phyloP scores from a whole-genome alignment of 1,140 invertebrate species.

The Chlorops oryzae region DNA sequence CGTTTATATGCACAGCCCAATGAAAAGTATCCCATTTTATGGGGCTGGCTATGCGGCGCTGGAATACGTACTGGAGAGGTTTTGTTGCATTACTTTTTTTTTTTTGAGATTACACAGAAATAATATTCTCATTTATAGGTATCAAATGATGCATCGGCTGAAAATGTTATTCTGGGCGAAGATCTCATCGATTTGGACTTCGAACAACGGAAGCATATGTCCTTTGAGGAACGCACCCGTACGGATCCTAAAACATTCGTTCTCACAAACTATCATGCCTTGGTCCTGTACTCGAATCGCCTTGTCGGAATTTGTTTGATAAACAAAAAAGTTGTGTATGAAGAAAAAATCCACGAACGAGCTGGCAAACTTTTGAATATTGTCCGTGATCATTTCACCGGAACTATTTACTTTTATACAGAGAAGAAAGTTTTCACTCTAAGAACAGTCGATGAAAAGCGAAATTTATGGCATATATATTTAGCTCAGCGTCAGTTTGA shows the following conservation, averaged over 20 bases:
- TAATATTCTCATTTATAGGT: slow-evolving; percentile 5
- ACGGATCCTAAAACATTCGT: slow-evolving; percentile 68
- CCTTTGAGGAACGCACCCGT: slow-evolving; percentile 36
- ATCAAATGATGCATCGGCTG: neutral
- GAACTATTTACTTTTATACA: slow-evolving; percentile 82
- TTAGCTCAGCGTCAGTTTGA: slow-evolving; percentile 82
- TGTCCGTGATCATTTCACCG: slow-evolving; percentile 71
- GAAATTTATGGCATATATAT: slow-evolving; percentile 86
- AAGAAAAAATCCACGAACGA: slow-evolving; percentile 75
- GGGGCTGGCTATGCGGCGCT: slow-evolving; percentile 67
- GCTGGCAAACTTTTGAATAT: slow-evolving; percentile 77
- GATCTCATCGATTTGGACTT: slow-evolving; percentile 31
- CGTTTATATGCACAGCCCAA: slow-evolving; percentile 69
- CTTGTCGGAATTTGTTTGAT: slow-evolving; percentile 79
- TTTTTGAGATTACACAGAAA: slow-evolving; percentile 1
- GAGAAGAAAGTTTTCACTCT: slow-evolving; percentile 80
- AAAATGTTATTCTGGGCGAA: slow-evolving; percentile 22
- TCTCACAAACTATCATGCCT: slow-evolving; percentile 84
- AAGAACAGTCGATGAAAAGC: slow-evolving; percentile 75
- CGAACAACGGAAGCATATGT: slow-evolving; percentile 28
- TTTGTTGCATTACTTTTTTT: neutral
- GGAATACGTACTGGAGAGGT: slow-evolving; percentile 37
- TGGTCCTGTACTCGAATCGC: slow-evolving; percentile 76
- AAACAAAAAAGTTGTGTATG: slow-evolving; percentile 81
- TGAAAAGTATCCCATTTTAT: slow-evolving; percentile 63